These are phyloP conservation scores for Bursaphelenchus mucronatus DNA, from an alignment of 1,140 invertebrate species.

Conservation along the genomic window DNA sequence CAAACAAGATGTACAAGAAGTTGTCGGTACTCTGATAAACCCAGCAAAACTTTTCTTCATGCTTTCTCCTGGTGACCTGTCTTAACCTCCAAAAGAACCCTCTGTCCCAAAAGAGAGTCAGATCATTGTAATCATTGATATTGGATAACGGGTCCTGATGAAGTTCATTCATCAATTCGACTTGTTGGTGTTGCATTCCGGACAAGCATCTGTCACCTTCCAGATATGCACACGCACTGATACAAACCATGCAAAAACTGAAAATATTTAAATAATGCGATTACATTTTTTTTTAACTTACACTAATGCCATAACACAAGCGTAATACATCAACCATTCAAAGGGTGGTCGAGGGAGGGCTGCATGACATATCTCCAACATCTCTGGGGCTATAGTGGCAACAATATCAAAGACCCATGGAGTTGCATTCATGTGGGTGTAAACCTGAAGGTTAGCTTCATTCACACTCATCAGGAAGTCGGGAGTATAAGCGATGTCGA, in stretches of 20 bases:
- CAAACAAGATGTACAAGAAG: no score
- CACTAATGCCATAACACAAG: constrained; percentile 63
- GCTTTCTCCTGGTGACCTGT: neutral
- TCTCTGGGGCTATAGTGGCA: constrained; percentile 74
- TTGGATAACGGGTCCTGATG: constrained; percentile 8
- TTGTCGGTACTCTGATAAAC: no score
- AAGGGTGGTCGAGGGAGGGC: constrained; percentile 73
- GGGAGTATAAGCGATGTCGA: constrained; percentile 82
- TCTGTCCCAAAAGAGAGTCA: neutral
- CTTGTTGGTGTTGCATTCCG: neutral
- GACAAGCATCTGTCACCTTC: constrained; percentile 68
- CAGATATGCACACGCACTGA: constrained; percentile 71
- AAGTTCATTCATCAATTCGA: constrained; percentile 16
- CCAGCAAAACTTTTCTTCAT: neutral
- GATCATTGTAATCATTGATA: constrained; percentile 8
- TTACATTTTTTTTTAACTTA: constrained; percentile 31
- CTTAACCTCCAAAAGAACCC: neutral
- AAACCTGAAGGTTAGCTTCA: constrained; percentile 66
- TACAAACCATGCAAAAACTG: constrained; percentile 68
- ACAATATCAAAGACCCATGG: constrained; percentile 73
- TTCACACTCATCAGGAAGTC: constrained; percentile 83
- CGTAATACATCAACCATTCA: constrained; percentile 74
- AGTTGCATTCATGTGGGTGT: constrained; percentile 65
- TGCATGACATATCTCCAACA: constrained; percentile 72
- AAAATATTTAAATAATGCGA: constrained; percentile 36